Conservation (phyloP, 2,113 vertebrate genomes). For the Onychostoma macrolepis region DNA sequence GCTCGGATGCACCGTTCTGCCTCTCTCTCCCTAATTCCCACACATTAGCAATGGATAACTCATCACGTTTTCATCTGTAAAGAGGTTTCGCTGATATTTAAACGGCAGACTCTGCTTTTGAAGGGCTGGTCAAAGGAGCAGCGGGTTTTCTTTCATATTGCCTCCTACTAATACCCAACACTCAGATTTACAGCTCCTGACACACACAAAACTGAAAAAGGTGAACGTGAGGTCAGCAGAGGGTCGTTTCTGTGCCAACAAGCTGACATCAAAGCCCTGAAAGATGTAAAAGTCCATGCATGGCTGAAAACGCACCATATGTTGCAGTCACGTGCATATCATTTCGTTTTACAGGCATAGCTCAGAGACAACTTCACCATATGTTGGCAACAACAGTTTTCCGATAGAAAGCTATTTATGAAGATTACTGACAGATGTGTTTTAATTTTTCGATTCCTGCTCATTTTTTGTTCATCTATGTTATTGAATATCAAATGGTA, state of each 20-base stretch:
- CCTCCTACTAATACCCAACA: not conserved
- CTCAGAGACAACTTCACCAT: not conserved
- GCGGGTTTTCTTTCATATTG: not conserved
- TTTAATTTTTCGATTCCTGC: not conserved
- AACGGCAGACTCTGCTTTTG: not conserved
- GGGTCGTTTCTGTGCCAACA: not conserved
- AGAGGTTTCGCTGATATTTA: not conserved
- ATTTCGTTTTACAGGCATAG: not conserved
- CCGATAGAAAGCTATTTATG: not conserved
- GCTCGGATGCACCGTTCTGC: not conserved
- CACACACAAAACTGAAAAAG: not conserved
- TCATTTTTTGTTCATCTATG: not conserved
- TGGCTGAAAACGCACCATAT: not conserved
- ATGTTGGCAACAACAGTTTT: not conserved
- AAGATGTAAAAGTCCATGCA: not conserved
- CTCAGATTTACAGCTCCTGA: slow-evolving; percentile 31
- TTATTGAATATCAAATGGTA: not conserved
- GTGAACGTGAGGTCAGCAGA: not conserved
- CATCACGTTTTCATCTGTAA: not conserved
- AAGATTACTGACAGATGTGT: not conserved
- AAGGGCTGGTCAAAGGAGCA: not conserved
- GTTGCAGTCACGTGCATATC: not conserved
- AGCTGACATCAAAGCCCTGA: slow-evolving; percentile 13
- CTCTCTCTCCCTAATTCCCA: slow-evolving; percentile 16
- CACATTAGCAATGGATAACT: not conserved